Evolutionary conservation across 2,888 invertebrate genomes (phyloP).

Genomic region (Tenthredo distinguenda): DNA sequence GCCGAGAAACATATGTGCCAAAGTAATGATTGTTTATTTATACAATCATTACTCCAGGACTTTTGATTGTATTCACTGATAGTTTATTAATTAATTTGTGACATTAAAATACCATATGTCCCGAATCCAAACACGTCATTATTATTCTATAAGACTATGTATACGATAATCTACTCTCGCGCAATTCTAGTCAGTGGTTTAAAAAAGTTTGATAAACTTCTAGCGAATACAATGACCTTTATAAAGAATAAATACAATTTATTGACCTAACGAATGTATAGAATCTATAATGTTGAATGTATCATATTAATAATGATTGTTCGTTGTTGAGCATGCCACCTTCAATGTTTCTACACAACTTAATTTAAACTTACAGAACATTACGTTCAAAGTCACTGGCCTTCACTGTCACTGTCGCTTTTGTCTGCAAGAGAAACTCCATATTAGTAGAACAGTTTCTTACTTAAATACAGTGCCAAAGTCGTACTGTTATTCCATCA

Average conservation of each 20-base stretch:
- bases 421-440: slow-evolving; percentile 85
- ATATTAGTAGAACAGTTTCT: slow-evolving; percentile 51
- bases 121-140: background rate
- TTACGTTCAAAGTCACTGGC: slow-evolving; percentile 83
- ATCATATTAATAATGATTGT: slow-evolving; percentile 31
- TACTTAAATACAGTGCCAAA: slow-evolving; percentile 51
- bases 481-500: slow-evolving; percentile 27
- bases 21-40: slow-evolving; percentile 48
- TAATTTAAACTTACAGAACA: slow-evolving; percentile 48
- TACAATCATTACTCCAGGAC: slow-evolving; percentile 54
- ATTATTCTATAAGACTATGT: background rate
- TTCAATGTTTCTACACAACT: slow-evolving; percentile 40
- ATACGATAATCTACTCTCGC: background rate
- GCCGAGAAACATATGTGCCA: slow-evolving; percentile 44
- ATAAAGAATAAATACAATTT: slow-evolving; percentile 47
- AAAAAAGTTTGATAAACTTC: slow-evolving; percentile 39
- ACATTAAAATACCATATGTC: background rate
- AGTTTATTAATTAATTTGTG: slow-evolving; percentile 33
- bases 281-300: slow-evolving; percentile 12
- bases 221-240: slow-evolving; percentile 47
- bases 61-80: slow-evolving; percentile 50
- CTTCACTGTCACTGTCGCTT: slow-evolving; percentile 96
- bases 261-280: slow-evolving; percentile 28
- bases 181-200: background rate
- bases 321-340: slow-evolving; percentile 50